These are phyloP conservation scores for Lobophora halterata DNA, from an alignment of 2,888 invertebrate species.

Conservation along the genomic window DNA sequence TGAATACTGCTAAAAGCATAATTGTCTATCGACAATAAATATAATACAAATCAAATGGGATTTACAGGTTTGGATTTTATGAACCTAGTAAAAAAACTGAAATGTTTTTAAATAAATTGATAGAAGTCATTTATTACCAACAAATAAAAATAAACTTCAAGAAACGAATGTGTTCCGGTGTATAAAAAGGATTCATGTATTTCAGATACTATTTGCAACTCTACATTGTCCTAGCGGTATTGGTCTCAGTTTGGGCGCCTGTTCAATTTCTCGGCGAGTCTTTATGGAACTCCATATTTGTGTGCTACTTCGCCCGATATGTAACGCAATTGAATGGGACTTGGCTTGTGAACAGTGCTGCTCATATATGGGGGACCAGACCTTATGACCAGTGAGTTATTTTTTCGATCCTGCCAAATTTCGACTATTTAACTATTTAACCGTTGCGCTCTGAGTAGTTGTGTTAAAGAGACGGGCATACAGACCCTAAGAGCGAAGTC, in stretches of 20 bases:
- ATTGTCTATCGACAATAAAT: too few relatives aligned
- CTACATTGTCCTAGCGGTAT: conserved; percentile 81
- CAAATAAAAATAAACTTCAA: too few relatives aligned
- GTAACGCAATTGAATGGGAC: conserved; percentile 84
- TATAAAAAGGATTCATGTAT: too few relatives aligned
- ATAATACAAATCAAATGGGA: neutral
- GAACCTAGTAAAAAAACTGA: too few relatives aligned
- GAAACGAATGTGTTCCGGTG: too few relatives aligned
- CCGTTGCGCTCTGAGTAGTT: too few relatives aligned
- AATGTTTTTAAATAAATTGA: too few relatives aligned
- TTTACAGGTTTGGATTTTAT: neutral
- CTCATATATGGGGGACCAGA: conserved; percentile 88
- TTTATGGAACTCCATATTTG: conserved; percentile 79
- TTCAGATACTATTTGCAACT: conserved; percentile 84
- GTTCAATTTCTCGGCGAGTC: conserved; percentile 85
- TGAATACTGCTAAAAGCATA: too few relatives aligned
- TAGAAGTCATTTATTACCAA: too few relatives aligned
- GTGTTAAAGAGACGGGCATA: too few relatives aligned
- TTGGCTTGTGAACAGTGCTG: conserved; percentile 91
- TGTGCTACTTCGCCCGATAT: conserved; percentile 83
- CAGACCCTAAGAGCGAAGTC: too few relatives aligned
- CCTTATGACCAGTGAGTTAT: conserved; percentile 86
- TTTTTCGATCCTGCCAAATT: conserved; percentile 9
- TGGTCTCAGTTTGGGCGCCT: conserved; percentile 84
- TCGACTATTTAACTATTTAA: too few relatives aligned